A percentile compares a stretch with the other conserved stretches of the same genome.
These are phyloP conservation scores for Masticophis lateralis DNA, from an alignment of 2,797 vertebrate species.

Conservation along the genomic window DNA sequence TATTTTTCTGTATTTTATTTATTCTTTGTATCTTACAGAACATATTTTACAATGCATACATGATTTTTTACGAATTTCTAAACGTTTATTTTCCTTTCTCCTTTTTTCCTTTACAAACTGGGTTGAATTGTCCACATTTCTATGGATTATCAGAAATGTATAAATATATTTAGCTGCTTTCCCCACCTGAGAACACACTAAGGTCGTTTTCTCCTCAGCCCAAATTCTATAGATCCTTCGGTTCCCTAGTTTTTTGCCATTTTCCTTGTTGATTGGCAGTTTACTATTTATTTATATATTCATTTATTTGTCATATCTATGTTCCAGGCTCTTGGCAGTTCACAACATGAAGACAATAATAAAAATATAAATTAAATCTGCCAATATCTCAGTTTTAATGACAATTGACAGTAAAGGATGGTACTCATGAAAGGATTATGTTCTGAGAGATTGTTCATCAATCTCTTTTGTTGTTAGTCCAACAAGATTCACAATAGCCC, in stretches of 20 bases:
- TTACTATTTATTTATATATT: background rate
- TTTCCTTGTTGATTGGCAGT: background rate
- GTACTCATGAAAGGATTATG: background rate
- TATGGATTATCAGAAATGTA: background rate
- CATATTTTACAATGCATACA: background rate
- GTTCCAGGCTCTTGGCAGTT: background rate
- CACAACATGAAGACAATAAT: background rate
- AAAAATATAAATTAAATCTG: background rate
- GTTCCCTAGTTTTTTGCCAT: background rate
- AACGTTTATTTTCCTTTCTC: background rate
- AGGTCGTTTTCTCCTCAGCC: background rate
- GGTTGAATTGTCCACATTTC: background rate
- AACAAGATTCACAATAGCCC: background rate
- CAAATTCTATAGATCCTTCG: background rate
- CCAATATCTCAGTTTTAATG: background rate
- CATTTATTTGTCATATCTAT: background rate
- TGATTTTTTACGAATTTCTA: background rate
- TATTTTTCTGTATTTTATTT: background rate
- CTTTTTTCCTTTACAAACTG: background rate
- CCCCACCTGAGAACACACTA: background rate
- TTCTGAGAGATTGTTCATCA: background rate
- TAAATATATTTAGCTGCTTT: background rate
- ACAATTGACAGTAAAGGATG: background rate
- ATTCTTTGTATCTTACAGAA: background rate
- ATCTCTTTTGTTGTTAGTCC: background rate